These are phyloP conservation scores for Actinernus sp. DNA, from an alignment of 92 coral and sea anemone species.

Conservation along the genomic window DNA sequence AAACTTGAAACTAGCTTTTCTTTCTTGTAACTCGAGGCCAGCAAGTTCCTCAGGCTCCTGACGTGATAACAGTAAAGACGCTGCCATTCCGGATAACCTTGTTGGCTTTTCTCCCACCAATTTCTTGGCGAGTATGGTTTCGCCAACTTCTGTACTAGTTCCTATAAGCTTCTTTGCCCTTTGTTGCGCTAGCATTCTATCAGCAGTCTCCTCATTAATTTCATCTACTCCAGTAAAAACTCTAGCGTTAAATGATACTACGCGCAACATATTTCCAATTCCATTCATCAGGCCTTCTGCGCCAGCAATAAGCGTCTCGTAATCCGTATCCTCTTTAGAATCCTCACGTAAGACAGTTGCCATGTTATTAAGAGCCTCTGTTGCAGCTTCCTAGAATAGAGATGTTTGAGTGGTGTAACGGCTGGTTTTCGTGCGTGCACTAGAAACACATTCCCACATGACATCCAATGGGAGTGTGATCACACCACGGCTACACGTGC, in stretches of 20 bases:
- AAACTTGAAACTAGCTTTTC: constrained; percentile 33
- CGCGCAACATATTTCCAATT: constrained; percentile 42
- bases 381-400: constrained; percentile 31
- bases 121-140: constrained; percentile 38
- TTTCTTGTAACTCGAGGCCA: constrained; percentile 20
- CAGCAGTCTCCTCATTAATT: not conserved
- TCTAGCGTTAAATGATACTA: constrained; percentile 27
- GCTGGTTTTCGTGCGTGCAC: too few species aligned
- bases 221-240: not conserved
- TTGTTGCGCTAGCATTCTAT: not conserved
- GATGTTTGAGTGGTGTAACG: too few species aligned
- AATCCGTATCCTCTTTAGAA: constrained; percentile 11
- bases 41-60: constrained; percentile 25
- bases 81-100: constrained; percentile 1
- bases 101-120: constrained; percentile 46
- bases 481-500: too few species aligned
- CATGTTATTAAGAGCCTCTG: constrained; percentile 40
- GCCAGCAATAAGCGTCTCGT: constrained; percentile 21
- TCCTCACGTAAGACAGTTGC: constrained; percentile 35
- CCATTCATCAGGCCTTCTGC: constrained; percentile 45
- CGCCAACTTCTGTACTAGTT: constrained; percentile 15
- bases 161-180: constrained; percentile 3
- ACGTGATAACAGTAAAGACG: constrained; percentile 27
- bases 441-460: too few species aligned
- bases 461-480: too few species aligned